phyloP scores from a whole-genome alignment of 1,140 invertebrate species.

The Holcopasites calliopsidis region DNA sequence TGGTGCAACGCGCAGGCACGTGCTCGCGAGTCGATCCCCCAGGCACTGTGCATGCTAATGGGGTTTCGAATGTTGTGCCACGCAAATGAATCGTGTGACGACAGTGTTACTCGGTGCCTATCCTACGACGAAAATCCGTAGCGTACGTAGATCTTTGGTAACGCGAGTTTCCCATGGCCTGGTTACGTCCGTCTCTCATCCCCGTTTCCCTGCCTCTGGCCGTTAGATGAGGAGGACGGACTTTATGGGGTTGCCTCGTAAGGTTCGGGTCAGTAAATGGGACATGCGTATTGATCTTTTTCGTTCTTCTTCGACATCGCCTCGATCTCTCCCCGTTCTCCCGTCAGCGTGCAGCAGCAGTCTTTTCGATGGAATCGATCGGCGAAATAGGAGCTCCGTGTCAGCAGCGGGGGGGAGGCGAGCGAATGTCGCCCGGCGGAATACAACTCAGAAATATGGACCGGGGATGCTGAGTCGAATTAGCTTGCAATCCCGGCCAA shows the following conservation, averaged over 20 bases:
- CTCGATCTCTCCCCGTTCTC: conserved; percentile 38
- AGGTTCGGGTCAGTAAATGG: conserved; percentile 33
- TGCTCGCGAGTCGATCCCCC: background rate
- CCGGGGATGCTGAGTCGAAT: conserved; percentile 32
- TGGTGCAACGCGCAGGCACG: background rate
- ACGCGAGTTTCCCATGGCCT: conserved; percentile 8
- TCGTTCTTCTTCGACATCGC: conserved; percentile 26
- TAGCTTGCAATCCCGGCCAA: background rate
- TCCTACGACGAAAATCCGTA: conserved; percentile 19
- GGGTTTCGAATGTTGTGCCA: background rate
- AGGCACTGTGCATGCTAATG: background rate
- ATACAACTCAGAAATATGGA: conserved; percentile 56
- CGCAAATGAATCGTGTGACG: conserved; percentile 23
- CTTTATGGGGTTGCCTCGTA: conserved; percentile 11
- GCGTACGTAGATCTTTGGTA: conserved; percentile 16
- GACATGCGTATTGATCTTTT: conserved; percentile 38
- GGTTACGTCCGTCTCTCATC: too few relatives aligned
- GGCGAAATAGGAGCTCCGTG: background rate
- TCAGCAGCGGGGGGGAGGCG: background rate
- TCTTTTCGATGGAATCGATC: conserved; percentile 50
- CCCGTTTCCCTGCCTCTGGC: background rate
- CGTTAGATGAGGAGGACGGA: background rate
- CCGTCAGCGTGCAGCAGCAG: background rate
- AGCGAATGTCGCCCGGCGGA: conserved; percentile 2
- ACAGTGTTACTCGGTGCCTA: background rate